Conservation (phyloP, 2,113 vertebrate species). For the Potamarius usumacintae region DNA sequence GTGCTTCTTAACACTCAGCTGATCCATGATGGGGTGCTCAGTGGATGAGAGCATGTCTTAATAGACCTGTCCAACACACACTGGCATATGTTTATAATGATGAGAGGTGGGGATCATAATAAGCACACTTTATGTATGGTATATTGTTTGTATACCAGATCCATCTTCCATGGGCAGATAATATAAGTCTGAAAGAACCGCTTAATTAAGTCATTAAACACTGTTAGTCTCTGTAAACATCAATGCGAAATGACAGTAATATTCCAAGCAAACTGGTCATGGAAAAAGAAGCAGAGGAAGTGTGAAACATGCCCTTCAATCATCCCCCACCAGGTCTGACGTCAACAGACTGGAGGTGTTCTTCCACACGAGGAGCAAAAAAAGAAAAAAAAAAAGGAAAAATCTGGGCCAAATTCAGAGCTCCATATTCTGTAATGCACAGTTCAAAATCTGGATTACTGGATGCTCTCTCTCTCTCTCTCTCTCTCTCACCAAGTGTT, state of each 20-base stretch:
- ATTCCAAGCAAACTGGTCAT: neutral
- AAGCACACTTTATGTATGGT: neutral
- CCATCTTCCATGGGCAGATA: neutral
- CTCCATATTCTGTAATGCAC: conserved; percentile 50
- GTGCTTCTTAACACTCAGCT: conserved; percentile 59
- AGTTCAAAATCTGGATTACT: conserved; percentile 50
- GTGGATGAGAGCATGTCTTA: conserved; percentile 57
- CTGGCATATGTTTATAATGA: conserved; percentile 30
- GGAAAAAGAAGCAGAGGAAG: conserved; percentile 36
- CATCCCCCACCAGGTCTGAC: conserved; percentile 51
- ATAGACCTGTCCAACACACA: conserved; percentile 39
- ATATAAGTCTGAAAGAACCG: neutral
- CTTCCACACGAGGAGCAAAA: conserved; percentile 41
- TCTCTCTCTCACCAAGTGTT: neutral
- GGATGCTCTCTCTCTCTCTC: conserved; percentile 10
- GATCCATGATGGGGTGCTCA: conserved; percentile 52
- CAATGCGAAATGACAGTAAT: neutral
- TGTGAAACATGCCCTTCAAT: conserved; percentile 34
- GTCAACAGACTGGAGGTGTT: conserved; percentile 61
- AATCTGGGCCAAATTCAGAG: conserved; percentile 70
- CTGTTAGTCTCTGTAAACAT: neutral
- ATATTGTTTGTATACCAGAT: neutral
- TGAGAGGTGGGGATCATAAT: neutral
- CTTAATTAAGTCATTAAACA: neutral
- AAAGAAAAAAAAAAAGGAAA: conserved; percentile 20